Evolutionary conservation across 53 echinoderm and acorn worm genomes (phyloP).

Genomic region (Echinarachnius parma): DNA sequence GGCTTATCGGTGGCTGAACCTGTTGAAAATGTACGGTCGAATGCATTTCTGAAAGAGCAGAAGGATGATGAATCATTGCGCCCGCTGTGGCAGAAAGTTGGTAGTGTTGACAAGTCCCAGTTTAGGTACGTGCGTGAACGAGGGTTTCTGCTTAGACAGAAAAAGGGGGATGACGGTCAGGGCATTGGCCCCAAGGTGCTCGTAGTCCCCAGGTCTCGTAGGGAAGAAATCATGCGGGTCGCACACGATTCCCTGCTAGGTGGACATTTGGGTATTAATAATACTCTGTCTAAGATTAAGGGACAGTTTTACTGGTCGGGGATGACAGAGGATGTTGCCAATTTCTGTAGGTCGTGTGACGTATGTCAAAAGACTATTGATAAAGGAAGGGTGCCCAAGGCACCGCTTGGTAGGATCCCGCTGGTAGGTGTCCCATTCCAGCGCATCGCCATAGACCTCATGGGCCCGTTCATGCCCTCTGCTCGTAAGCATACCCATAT

Average conservation of each 20-base stretch:
- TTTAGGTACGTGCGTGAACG: background rate
- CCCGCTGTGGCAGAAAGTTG: conserved; percentile 9
- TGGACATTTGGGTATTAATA: conserved; percentile 13
- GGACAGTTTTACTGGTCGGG: conserved; percentile 7
- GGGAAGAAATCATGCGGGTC: background rate
- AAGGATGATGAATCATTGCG: background rate
- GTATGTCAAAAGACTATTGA: conserved; percentile 12
- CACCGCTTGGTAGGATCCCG: conserved; percentile 38
- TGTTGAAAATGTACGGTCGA: background rate
- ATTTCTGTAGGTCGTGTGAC: conserved; percentile 40
- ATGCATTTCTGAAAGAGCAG: conserved; percentile 15
- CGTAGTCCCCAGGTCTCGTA: background rate
- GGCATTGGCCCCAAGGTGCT: background rate
- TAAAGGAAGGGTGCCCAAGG: conserved; percentile 51
- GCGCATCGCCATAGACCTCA: conserved; percentile 43
- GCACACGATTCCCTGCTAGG: background rate
- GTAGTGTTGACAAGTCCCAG: background rate
- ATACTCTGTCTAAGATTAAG: conserved; percentile 30
- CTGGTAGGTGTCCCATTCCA: conserved; percentile 35
- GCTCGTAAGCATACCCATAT: conserved; percentile 24
- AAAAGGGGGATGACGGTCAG: background rate
- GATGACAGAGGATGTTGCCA: conserved; percentile 6
- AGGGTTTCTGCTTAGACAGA: background rate
- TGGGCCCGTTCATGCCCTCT: conserved; percentile 50
- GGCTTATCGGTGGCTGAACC: conserved; percentile 12